Evolutionary conservation across 2,113 vertebrate species (phyloP).

Genomic region (Leucosticte australis): DNA sequence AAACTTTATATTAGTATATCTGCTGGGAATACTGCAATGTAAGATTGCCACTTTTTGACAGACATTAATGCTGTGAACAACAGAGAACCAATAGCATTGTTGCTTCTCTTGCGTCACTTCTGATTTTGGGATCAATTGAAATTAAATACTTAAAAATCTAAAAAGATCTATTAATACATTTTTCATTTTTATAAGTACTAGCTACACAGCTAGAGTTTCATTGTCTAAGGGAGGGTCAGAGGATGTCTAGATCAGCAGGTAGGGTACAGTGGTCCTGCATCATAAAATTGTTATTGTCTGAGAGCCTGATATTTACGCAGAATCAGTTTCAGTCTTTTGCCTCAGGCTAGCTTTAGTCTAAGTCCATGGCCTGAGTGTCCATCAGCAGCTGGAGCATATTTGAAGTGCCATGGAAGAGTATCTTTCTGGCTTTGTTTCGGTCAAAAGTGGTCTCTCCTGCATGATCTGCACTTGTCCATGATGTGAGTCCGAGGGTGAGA

Average conservation of each 20-base stretch:
- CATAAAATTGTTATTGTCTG: neutral
- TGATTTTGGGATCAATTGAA: neutral
- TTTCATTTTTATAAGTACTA: neutral
- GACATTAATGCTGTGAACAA: neutral
- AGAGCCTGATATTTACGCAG: neutral
- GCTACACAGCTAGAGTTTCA: neutral
- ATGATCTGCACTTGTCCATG: neutral
- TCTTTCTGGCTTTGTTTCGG: neutral
- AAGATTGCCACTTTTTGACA: neutral
- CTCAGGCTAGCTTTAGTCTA: neutral
- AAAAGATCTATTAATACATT: neutral
- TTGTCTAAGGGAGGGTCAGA: neutral
- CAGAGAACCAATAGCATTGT: neutral
- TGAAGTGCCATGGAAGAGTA: accelerated
- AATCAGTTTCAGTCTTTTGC: neutral
- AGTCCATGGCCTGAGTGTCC: accelerated
- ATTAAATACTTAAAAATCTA: neutral
- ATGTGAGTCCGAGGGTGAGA: neutral
- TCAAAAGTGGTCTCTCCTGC: neutral
- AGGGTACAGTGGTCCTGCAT: neutral
- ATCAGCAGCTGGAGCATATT: neutral
- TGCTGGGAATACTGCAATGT: neutral
- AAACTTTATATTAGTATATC: neutral
- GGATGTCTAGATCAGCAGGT: neutral
- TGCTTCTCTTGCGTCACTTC: neutral